Evolutionary conservation across 2,888 invertebrate genomes (phyloP), one percentile per base, ranked within the genome.

Genomic region (Synanthedon andrenaeformis): DNA sequence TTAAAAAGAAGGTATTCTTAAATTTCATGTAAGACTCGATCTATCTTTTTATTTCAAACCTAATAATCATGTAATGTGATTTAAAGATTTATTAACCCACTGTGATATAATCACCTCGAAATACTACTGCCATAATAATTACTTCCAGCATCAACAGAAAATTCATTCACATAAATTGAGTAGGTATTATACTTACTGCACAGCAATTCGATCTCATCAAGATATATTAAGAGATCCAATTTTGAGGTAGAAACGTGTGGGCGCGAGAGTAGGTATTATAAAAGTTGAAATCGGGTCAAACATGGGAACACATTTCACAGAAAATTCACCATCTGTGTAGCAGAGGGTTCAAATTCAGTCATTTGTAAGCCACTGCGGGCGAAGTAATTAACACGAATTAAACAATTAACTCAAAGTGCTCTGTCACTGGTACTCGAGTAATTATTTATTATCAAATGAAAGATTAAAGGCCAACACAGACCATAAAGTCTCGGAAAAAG

Each of bases 351-450:
- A 14, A 23, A 35, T 14, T 45, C 13, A 45, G 6, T 45, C 14
- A 13, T 45, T 12, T 45, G 35, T 35, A 35, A 35, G 63, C 57
- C 62, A 58, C 54, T 59, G 54, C 57, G 54, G 42, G 56, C 58
- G 59, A 8, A 49, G 17, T 66, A 72, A 74, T 76, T 73, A 75
- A 68, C 65, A 65, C 62, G 61, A 73, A 76, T 78, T 74, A 74
- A 79, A 70, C 70, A 74, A 75, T 74, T 72, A 67, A 65, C 62
- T 59, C 3, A 19, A 49, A 49, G 17, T 49, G 17, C 49, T 14
- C 45, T 45, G 45, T 45, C 45, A 45, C n/a, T 45, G n/a, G 14
- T 14, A 45, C 45, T 45, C 45, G 14, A 14, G 13, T 45, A n/a
- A 45, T 45, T n/a, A 14, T 12, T n/a, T 5, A n/a, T n/a, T n/a